Percentiles rank a stretch among this genome's conserved stretches.
phyloP scores from a whole-genome alignment of 2,888 invertebrate genomes.

The Meganola albula region DNA sequence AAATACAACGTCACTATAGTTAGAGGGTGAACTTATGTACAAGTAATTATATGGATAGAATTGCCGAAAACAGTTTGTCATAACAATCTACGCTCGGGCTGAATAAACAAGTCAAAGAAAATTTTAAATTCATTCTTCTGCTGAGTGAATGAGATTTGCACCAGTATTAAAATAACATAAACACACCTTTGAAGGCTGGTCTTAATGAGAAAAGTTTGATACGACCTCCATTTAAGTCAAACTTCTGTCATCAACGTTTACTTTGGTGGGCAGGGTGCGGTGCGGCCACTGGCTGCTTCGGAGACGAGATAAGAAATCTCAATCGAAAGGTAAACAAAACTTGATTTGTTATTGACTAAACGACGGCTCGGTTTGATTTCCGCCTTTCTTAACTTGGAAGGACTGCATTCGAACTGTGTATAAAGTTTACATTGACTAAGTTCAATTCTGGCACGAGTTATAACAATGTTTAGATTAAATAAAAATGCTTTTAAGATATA shows the following conservation, averaged over 20 bases:
- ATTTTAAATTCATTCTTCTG: slow-evolving; percentile 20
- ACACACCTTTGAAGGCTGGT: slow-evolving; percentile 71
- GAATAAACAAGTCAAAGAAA: slow-evolving; percentile 14
- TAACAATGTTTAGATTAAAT: slow-evolving; percentile 41
- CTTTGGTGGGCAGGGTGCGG: slow-evolving; percentile 53
- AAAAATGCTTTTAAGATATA: slow-evolving; percentile 22
- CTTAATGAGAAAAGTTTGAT: slow-evolving; percentile 77
- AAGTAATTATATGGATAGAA: too few relatives aligned
- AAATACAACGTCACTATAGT: too few relatives aligned
- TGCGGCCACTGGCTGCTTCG: slow-evolving; percentile 29
- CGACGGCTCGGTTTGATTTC: slow-evolving; percentile 49
- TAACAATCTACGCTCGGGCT: too few relatives aligned
- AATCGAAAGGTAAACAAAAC: slow-evolving; percentile 59
- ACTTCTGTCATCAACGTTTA: slow-evolving; percentile 70
- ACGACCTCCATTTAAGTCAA: slow-evolving; percentile 71
- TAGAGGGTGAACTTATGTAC: too few relatives aligned
- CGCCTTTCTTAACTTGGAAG: slow-evolving; percentile 44
- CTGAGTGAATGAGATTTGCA: slow-evolving; percentile 50
- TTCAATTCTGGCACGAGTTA: slow-evolving; percentile 40
- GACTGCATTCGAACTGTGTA: slow-evolving; percentile 60
- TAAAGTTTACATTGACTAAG: slow-evolving; percentile 58
- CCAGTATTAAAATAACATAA: slow-evolving; percentile 71
- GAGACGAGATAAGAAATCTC: slow-evolving; percentile 53
- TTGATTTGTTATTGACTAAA: slow-evolving; percentile 50
- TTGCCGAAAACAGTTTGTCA: too few relatives aligned